phyloP scores from a whole-genome alignment of 2,113 vertebrate genomes.

The Gymnocephalus cernua region DNA sequence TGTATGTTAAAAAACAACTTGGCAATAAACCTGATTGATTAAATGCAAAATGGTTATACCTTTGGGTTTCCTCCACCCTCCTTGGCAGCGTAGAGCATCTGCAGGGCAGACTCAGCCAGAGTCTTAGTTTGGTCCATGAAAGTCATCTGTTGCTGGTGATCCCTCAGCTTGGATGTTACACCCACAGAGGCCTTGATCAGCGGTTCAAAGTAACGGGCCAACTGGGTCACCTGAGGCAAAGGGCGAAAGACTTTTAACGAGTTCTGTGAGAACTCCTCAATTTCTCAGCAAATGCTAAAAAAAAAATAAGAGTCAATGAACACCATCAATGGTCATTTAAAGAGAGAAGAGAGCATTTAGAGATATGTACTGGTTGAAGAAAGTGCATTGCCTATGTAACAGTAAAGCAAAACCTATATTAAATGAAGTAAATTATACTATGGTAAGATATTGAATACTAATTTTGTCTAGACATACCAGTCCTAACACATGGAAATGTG shows the following conservation, averaged over 20 bases:
- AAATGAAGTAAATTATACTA: not conserved
- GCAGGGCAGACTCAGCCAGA: constrained; percentile 93
- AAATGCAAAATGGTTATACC: constrained; percentile 76
- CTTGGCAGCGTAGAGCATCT: constrained; percentile 98
- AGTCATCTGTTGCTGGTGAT: constrained; percentile 98
- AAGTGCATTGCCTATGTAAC: not conserved
- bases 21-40: not conserved
- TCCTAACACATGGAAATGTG: not conserved
- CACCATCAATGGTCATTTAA: not conserved
- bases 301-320: not conserved
- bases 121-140: constrained; percentile 99
- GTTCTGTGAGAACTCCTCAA: not conserved
- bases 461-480: not conserved
- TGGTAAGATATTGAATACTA: not conserved
- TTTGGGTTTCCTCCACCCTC: constrained; percentile 98
- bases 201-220: constrained; percentile 97
- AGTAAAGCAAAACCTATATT: not conserved
- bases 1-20: not conserved
- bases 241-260: not conserved
- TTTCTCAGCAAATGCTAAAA: constrained; percentile 4
- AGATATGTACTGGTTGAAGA: not conserved
- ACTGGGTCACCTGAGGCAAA: constrained; percentile 89
- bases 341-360: not conserved
- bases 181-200: constrained; percentile 84
- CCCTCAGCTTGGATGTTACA: constrained; percentile 91